phyloP scores from a whole-genome alignment of 2,888 invertebrate genomes.

The Pristionchus entomophagus region DNA sequence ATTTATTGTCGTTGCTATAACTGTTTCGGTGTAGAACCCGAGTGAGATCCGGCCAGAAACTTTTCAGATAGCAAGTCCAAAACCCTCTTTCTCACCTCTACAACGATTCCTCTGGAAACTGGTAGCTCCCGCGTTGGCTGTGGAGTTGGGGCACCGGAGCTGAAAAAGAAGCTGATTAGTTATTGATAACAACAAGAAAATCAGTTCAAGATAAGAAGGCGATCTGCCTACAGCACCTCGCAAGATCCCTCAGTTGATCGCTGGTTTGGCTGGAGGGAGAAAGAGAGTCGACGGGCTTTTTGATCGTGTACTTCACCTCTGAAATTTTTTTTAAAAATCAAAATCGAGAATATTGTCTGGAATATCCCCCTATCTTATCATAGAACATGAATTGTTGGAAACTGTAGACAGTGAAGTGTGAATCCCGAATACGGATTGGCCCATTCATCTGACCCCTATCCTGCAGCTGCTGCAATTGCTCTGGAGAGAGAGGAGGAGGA shows the following conservation, averaged over 20 bases:
- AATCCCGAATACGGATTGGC: too few species aligned
- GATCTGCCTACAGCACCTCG: not conserved
- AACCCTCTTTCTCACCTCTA: not conserved
- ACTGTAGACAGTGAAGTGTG: too few species aligned
- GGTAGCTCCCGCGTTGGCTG: not conserved
- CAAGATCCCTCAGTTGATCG: not conserved
- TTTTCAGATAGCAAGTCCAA: too few species aligned
- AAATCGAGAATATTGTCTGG: too few species aligned
- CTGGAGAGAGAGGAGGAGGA: slow-evolving; percentile 20
- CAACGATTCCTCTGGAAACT: not conserved
- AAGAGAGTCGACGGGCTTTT: not conserved
- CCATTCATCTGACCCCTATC: not conserved
- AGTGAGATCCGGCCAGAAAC: too few species aligned
- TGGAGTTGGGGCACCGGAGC: not conserved
- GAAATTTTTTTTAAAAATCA: not conserved
- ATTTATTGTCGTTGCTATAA: too few species aligned
- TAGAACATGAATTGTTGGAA: too few species aligned
- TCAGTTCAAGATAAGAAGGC: not conserved
- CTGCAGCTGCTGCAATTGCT: not conserved
- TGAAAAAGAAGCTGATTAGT: not conserved
- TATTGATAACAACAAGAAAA: too few species aligned
- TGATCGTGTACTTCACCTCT: slow-evolving; percentile 26
- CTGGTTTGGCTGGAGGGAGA: slow-evolving; percentile 18
- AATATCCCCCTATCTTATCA: too few species aligned
- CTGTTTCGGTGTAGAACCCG: too few species aligned